Evolutionary conservation across 2,797 vertebrate species (phyloP), one percentile per base, ranked within the genome.

Genomic region (Tauraco hartlaubi): DNA sequence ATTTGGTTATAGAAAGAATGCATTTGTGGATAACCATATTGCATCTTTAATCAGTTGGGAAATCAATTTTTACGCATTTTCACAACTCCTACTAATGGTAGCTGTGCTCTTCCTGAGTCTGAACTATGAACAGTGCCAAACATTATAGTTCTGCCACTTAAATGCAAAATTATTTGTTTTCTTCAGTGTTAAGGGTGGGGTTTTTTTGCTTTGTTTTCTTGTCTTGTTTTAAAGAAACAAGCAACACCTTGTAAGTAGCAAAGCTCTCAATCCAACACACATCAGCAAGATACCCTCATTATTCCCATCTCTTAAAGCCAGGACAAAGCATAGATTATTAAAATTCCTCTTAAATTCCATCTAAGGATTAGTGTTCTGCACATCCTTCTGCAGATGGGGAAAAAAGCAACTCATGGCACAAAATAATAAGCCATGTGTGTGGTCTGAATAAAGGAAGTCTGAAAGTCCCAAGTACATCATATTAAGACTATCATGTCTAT

Each of bases 141-240:
- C 0, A 1, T 26, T 58, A 52, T 3, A 68, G 29, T 68, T 21
- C n/a, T 48, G 28, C 15, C 43, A 69, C 19, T 55, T 64, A 49
- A 83, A 63, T 28, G 21, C 31, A 80, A 88, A 84, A 52, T 31
- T 0, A 43, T 58, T 43, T 67, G 33, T 12, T 23, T 9, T 58
- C 5, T 25, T 84, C 29, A n/a, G 17, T 43, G 9, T n/a, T 58
- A 21, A 0, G 2, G 11, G 6, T 0, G 2, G 11, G 6, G 1
- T 0, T 12, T 41, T 29, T 9, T 43, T 43, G 3, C 3, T 52
- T 62, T 58, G 12, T 21, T 73, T 71, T 31, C 20, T 23, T 37
- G 6, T 10, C 58, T 56, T 55, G 9, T 71, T 82, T 87, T 79
- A 77, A 46, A 23, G 17, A 93, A 87, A 82, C 4, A 2, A 68